A percentile compares a stretch with the other conserved stretches of the same genome.
phyloP scores from a whole-genome alignment of 2,888 invertebrate genomes.

The Hirudinaria manillensis region DNA sequence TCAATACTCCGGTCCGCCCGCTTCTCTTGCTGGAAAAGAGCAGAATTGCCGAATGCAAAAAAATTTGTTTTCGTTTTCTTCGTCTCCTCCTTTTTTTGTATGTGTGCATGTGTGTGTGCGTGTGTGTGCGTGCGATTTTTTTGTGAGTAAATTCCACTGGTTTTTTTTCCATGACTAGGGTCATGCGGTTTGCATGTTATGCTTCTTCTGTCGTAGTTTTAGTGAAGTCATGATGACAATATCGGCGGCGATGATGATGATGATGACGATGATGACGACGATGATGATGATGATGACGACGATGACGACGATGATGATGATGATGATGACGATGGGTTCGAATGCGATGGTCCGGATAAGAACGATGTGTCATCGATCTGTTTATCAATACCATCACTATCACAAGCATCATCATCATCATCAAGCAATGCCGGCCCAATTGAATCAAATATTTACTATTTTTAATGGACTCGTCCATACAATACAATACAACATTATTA shows the following conservation, averaged over 20 bases:
- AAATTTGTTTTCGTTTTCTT: background rate
- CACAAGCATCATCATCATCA: background rate
- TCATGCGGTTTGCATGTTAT: background rate
- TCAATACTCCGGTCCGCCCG: background rate
- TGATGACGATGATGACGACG: slow-evolving; percentile 21
- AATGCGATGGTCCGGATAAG: background rate
- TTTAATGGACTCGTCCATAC: no score
- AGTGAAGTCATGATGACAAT: background rate
- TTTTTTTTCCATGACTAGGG: slow-evolving; percentile 12
- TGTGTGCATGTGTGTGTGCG: no score
- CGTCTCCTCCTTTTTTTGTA: no score
- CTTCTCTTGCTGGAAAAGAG: background rate
- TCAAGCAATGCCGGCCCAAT: background rate
- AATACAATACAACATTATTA: no score
- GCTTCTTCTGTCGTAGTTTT: background rate
- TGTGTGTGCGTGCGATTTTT: no score
- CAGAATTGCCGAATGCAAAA: no score
- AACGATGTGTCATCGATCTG: background rate
- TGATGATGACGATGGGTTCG: background rate
- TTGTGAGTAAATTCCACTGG: no score
- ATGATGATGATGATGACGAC: slow-evolving; percentile 13
- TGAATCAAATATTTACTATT: no score
- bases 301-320: background rate
- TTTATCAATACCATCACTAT: background rate
- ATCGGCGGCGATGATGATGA: slow-evolving; percentile 12